A percentile compares a stretch with the other conserved stretches of the same genome.
Conservation (phyloP, 2,888 invertebrate species). For the Orchestes rusci region DNA sequence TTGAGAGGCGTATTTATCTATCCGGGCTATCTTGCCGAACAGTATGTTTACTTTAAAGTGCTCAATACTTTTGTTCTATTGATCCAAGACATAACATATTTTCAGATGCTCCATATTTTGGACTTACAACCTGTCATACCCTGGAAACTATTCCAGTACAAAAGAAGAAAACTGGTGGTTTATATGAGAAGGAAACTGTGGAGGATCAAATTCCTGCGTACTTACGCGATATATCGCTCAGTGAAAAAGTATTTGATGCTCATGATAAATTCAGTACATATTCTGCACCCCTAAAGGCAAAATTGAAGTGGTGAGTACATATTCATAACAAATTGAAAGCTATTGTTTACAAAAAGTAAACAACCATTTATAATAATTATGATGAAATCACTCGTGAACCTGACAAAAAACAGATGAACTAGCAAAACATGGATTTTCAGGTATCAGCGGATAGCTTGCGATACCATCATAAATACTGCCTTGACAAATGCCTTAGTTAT, state of each 20-base stretch:
- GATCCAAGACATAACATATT: too few relatives aligned
- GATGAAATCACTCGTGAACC: too few relatives aligned
- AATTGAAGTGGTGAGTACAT: constrained; percentile 17
- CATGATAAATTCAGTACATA: constrained; percentile 13
- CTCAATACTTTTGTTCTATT: too few relatives aligned
- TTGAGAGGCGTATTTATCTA: too few relatives aligned
- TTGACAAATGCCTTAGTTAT: constrained; percentile 11
- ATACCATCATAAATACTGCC: constrained; percentile 15
- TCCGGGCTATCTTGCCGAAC: too few relatives aligned
- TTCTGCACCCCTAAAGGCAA: constrained; percentile 14
- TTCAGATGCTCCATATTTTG: constrained; percentile 11
- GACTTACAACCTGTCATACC: constrained; percentile 18
- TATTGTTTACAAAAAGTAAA: neutral
- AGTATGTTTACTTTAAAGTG: too few relatives aligned
- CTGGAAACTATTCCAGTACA: constrained; percentile 12
- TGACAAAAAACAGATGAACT: too few relatives aligned
- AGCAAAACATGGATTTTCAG: too few relatives aligned
- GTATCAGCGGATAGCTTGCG: constrained; percentile 14
- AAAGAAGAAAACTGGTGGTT: neutral
- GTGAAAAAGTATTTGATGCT: constrained; percentile 15
- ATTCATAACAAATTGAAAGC: neutral
- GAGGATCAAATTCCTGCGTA: constrained; percentile 10
- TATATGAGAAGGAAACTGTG: constrained; percentile 1
- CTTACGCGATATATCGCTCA: constrained; percentile 12
- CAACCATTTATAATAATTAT: too few relatives aligned